phyloP scores from a whole-genome alignment of 2,888 invertebrate genomes.

The Aromia moschata region DNA sequence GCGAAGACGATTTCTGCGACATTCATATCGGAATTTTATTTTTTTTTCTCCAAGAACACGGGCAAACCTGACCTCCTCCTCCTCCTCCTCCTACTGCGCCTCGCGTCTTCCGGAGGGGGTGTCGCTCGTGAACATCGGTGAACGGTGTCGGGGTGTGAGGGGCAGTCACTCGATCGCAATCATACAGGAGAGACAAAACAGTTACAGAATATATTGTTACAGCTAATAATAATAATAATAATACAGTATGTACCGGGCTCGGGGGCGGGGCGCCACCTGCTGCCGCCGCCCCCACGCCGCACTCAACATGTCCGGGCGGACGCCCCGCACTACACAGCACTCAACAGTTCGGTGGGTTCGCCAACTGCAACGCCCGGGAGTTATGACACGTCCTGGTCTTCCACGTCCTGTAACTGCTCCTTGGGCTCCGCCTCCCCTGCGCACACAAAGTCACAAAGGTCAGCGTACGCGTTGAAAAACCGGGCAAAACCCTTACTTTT shows the following conservation, averaged over 20 bases:
- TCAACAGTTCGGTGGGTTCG: constrained; percentile 50
- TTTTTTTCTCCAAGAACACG: no score
- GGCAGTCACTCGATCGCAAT: constrained; percentile 39
- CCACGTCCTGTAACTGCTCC: constrained; percentile 91
- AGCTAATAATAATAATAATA: constrained; percentile 59
- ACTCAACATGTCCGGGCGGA: constrained; percentile 44
- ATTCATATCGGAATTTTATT: no score
- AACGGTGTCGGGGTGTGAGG: constrained; percentile 28
- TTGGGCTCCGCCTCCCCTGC: constrained; percentile 89
- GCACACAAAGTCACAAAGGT: no score
- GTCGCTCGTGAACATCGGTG: constrained; percentile 22
- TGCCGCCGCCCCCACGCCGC: constrained; percentile 39
- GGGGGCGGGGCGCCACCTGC: constrained; percentile 39
- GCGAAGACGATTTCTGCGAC: constrained; percentile 42
- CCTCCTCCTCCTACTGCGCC: no score
- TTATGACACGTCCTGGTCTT: constrained; percentile 97
- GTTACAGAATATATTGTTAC: constrained; percentile 54
- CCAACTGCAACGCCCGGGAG: constrained; percentile 48
- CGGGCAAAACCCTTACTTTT: no score
- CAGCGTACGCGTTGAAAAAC: no score
- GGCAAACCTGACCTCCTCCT: no score
- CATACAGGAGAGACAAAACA: constrained; percentile 49
- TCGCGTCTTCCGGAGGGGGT: no score
- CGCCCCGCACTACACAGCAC: constrained; percentile 55
- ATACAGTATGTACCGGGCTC: constrained; percentile 60